Evolutionary conservation across 1,140 invertebrate genomes (phyloP).

Genomic region (Caenorhabditis latens): DNA sequence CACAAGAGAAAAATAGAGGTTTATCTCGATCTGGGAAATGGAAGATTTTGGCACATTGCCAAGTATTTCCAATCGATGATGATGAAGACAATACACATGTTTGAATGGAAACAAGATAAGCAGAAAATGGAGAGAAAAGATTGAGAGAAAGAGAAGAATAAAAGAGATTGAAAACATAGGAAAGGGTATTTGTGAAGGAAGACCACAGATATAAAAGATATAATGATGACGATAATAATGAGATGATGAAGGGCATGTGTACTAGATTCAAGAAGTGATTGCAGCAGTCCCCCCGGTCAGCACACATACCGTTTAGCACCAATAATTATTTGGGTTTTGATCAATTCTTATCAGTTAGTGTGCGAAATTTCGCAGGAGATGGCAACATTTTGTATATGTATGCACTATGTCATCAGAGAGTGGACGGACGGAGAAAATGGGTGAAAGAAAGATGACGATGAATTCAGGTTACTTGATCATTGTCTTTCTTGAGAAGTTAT

Average conservation of each 20-base stretch:
- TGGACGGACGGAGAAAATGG: neutral
- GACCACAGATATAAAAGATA: constrained; percentile 4
- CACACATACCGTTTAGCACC: constrained; percentile 17
- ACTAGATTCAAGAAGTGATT: constrained; percentile 5
- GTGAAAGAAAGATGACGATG: neutral
- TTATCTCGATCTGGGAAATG: constrained; percentile 43
- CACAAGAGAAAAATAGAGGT: neutral
- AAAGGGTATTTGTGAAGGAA: constrained; percentile 7
- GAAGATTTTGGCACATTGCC: constrained; percentile 34
- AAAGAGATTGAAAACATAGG: constrained; percentile 3
- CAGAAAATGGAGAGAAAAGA: neutral
- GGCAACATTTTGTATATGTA: constrained; percentile 46
- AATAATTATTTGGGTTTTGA: constrained; percentile 41
- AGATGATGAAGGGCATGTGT: constrained; percentile 11
- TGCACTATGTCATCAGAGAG: neutral
- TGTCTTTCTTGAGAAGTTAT: too few species aligned
- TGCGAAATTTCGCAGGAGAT: constrained; percentile 11
- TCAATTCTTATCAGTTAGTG: constrained; percentile 30
- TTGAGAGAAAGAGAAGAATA: neutral
- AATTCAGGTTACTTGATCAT: neutral
- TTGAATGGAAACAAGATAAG: constrained; percentile 37
- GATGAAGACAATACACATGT: constrained; percentile 11
- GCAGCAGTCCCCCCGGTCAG: neutral
- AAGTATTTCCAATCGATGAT: constrained; percentile 14
- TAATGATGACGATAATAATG: neutral